Evolutionary conservation across 2,888 invertebrate genomes (phyloP).

Genomic region (Plagiodera versicolora): DNA sequence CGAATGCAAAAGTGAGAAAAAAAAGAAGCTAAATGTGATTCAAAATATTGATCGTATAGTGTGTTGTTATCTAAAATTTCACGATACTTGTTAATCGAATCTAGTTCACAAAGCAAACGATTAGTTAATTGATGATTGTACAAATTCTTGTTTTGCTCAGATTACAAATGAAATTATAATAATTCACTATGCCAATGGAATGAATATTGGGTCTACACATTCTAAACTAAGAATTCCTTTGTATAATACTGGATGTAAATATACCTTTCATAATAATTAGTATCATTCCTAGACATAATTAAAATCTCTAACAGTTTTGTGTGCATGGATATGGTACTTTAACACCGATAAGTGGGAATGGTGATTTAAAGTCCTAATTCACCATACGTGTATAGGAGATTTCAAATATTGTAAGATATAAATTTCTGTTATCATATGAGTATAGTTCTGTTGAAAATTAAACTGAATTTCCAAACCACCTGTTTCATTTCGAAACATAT

Average conservation of each 20-base stretch:
- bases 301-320: background rate
- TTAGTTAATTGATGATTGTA: no score
- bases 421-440: background rate
- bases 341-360: background rate
- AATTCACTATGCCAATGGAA: background rate
- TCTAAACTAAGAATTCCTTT: background rate
- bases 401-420: background rate
- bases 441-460: background rate
- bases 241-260: conserved; percentile 14
- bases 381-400: background rate
- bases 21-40: no score
- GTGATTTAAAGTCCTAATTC: background rate
- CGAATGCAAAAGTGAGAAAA: no score
- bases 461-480: background rate
- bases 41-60: no score
- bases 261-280: background rate
- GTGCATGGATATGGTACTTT: background rate
- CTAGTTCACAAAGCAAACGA: no score
- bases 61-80: no score
- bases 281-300: background rate
- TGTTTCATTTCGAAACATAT: background rate
- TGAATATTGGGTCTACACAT: background rate
- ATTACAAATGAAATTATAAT: background rate
- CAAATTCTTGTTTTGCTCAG: background rate
- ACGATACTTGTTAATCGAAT: no score